Evolutionary conservation across 1,140 invertebrate species (phyloP).

Genomic region (Drosophila ambigua): DNA sequence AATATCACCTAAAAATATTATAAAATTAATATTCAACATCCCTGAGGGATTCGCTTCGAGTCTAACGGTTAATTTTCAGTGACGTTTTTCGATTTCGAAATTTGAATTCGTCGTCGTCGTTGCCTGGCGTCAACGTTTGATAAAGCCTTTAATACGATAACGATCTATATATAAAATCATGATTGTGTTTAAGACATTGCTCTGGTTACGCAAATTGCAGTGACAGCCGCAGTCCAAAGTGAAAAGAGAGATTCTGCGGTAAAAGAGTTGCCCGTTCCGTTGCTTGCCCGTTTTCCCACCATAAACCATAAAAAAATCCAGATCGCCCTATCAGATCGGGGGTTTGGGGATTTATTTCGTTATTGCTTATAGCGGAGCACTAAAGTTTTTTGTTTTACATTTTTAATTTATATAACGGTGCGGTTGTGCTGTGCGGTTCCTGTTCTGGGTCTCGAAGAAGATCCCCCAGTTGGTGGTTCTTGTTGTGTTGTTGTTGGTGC

Average conservation of each 20-base stretch:
- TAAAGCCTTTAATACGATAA: constrained; percentile 47
- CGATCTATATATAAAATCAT: constrained; percentile 44
- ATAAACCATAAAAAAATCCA: not conserved
- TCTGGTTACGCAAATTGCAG: constrained; percentile 52
- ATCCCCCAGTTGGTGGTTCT: constrained; percentile 23
- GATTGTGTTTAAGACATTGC: constrained; percentile 25
- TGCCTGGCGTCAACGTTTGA: constrained; percentile 26
- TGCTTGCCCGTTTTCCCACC: not conserved
- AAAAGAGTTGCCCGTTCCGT: constrained; percentile 16
- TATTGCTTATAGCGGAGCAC: constrained; percentile 23
- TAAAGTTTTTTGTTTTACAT: constrained; percentile 46
- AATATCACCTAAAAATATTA: too few species aligned
- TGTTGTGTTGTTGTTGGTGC: constrained; percentile 16
- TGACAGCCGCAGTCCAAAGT: constrained; percentile 30
- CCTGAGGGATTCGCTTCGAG: constrained; percentile 21
- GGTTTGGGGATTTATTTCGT: constrained; percentile 15
- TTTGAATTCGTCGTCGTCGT: constrained; percentile 12
- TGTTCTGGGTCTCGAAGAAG: constrained; percentile 43
- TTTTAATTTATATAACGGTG: constrained; percentile 58
- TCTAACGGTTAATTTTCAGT: constrained; percentile 8
- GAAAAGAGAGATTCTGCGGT: constrained; percentile 29
- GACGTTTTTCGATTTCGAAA: constrained; percentile 27
- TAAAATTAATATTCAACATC: too few species aligned
- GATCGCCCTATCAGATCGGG: constrained; percentile 2
- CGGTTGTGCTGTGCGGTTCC: constrained; percentile 46